Evolutionary conservation across 1,140 invertebrate genomes (phyloP).

Genomic region (Lutraria rhynchaena): DNA sequence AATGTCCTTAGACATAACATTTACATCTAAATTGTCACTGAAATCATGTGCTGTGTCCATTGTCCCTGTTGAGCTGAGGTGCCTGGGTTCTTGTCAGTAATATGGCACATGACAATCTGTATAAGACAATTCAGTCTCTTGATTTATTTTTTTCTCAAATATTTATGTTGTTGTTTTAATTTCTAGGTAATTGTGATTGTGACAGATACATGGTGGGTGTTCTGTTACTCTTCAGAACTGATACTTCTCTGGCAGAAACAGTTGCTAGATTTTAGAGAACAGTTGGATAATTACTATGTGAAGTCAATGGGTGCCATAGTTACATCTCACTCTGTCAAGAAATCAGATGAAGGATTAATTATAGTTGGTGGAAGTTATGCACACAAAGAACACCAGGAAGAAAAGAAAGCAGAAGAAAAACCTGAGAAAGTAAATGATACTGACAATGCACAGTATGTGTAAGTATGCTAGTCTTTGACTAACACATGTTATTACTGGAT

Average conservation of each 20-base stretch:
- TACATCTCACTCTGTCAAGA: slow-evolving; percentile 69
- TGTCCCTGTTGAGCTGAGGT: too few species aligned
- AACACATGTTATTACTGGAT: not conserved
- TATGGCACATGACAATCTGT: too few species aligned
- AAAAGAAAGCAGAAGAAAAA: not conserved
- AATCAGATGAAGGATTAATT: slow-evolving; percentile 72
- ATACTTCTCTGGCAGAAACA: slow-evolving; percentile 67
- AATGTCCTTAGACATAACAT: too few species aligned
- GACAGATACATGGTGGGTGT: slow-evolving; percentile 73
- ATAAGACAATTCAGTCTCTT: too few species aligned
- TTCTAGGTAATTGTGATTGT: slow-evolving; percentile 74
- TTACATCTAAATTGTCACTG: too few species aligned
- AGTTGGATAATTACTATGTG: slow-evolving; percentile 62
- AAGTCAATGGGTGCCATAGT: slow-evolving; percentile 73
- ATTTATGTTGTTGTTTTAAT: too few species aligned
- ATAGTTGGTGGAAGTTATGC: slow-evolving; percentile 73
- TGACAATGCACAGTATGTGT: not conserved
- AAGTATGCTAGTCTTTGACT: not conserved
- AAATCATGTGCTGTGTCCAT: too few species aligned
- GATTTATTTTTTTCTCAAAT: too few species aligned
- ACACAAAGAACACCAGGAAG: slow-evolving; percentile 64
- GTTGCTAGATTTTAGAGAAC: slow-evolving; percentile 53
- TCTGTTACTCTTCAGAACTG: slow-evolving; percentile 72
- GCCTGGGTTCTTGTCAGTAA: too few species aligned
- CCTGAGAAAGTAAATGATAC: slow-evolving; percentile 4